A percentile compares a stretch with the other conserved stretches of the same genome.
phyloP scores from a whole-genome alignment of 2,888 invertebrate species.

The Drepanosiphum platanoidis region DNA sequence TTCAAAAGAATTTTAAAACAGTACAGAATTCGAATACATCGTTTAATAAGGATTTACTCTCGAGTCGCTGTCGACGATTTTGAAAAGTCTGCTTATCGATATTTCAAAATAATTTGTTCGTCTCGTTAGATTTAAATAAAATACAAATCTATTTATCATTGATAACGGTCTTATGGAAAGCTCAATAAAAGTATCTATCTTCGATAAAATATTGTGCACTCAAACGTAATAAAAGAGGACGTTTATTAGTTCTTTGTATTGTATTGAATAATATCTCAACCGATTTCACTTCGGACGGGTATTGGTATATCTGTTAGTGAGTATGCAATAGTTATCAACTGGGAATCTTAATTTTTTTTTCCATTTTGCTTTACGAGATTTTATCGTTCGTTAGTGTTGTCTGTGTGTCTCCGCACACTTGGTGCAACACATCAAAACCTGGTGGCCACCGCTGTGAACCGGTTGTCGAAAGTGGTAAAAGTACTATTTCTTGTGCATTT shows the following conservation, averaged over 20 bases:
- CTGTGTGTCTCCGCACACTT: slow-evolving; percentile 8
- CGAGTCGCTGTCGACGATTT: too few relatives aligned
- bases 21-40: too few relatives aligned
- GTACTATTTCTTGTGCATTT: slow-evolving; percentile 9
- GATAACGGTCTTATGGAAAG: neutral
- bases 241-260: neutral
- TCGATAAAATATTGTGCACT: neutral
- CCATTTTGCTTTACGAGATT: slow-evolving; percentile 10
- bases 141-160: neutral
- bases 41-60: too few relatives aligned
- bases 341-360: slow-evolving; percentile 36
- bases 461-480: slow-evolving; percentile 38
- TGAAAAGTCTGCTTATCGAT: too few relatives aligned
- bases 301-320: neutral
- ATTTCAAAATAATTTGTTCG: neutral
- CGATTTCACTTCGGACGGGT: neutral
- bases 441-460: slow-evolving; percentile 35
- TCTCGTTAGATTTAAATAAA: neutral
- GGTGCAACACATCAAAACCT: neutral
- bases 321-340: slow-evolving; percentile 6
- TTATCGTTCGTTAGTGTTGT: slow-evolving; percentile 49
- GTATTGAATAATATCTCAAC: neutral
- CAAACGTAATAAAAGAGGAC: neutral
- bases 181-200: neutral
- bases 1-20: too few relatives aligned